Base-by-base conservation (phyloP, 30 jellyfish, hydroid and myxozoan genomes). In the Cassiopea andromeda region DNA sequence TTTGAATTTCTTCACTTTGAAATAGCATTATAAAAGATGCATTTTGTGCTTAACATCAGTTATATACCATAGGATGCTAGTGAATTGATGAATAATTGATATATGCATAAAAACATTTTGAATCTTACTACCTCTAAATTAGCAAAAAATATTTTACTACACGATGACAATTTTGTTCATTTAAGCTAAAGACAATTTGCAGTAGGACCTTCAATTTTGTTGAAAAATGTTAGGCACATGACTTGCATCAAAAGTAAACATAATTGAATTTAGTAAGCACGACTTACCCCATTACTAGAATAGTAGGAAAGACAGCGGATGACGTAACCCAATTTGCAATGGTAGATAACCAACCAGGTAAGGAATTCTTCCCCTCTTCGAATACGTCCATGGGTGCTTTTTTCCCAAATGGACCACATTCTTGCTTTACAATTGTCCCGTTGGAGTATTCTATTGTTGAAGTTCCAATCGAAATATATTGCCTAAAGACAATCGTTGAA, bases 351-450 rank as follows among this genome's bases (percentile, higher is more conserved):
- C 86, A 77, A 27, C 50, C 47, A 12, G 86, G 86, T 14, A 77
- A 38, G 71, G 73, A 43, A 13, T 49, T 77, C 50, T 77, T 77
- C 54, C 86, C 86, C 50, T 77, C 86, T 17, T 77, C 74, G 50
- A 77, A 27, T 18, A 77, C 86, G 5, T 77, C 58, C 86, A 77
- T 59, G 18, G 86, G 86, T 6, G 86, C 75, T 13, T 77, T 77
- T 74, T 49, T 60, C 16, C 86, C 86, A 49, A 77, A 77, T 48
- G 86, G 86, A 16, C 86, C 86, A 77, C 86, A 77, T 60, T 68
- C 48, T 58, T 2, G 15, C 4, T 48, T 77, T 6, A 60, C 86
- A 8, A 77, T 47, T 43, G 86, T 77, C 3, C 86, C 86, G n/a
- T 77, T 77, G 54, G 74, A 2, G 47, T 46, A 77, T 3, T 16